Conservation (phyloP, 1,140 invertebrate genomes). For the Polypedilum vanderplanki region DNA sequence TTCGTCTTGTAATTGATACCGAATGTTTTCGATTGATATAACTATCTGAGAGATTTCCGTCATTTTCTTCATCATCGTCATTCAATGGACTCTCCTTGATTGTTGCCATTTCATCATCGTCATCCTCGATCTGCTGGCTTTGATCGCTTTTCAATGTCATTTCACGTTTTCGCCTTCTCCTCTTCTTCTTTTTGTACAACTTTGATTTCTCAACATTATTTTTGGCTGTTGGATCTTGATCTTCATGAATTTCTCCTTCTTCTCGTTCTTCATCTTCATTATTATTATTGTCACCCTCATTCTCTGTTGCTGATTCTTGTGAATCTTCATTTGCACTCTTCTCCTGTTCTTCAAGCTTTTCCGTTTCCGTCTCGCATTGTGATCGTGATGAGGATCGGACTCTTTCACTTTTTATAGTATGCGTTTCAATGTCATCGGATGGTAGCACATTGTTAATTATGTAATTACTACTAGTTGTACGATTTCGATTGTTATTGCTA, state of each 20-base stretch:
- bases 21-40: conserved; percentile 16
- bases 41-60: conserved; percentile 31
- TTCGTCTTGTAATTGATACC: conserved; percentile 32
- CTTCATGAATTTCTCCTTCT: conserved; percentile 34
- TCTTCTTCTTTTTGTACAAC: conserved; percentile 28
- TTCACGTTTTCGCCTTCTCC: conserved; percentile 21
- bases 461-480: conserved; percentile 28
- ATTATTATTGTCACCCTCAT: conserved; percentile 24
- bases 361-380: conserved; percentile 14
- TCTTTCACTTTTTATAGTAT: conserved; percentile 2
- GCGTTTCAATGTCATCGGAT: conserved; percentile 21
- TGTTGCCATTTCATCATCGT: conserved; percentile 38
- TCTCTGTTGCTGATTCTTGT: conserved; percentile 28
- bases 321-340: neutral
- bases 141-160: conserved; percentile 27
- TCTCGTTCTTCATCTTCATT: conserved; percentile 41
- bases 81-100: conserved; percentile 29
- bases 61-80: conserved; percentile 34
- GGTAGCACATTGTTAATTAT: conserved; percentile 30
- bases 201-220: conserved; percentile 29
- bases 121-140: conserved; percentile 39
- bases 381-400: neutral
- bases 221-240: conserved; percentile 24
- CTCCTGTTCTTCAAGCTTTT: neutral
- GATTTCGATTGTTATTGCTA: conserved; percentile 30